Percentiles rank a stretch among this genome's conserved stretches.
These are phyloP conservation scores for Stomorhina lunata DNA, from an alignment of 2,888 invertebrate genomes.

Conservation along the genomic window DNA sequence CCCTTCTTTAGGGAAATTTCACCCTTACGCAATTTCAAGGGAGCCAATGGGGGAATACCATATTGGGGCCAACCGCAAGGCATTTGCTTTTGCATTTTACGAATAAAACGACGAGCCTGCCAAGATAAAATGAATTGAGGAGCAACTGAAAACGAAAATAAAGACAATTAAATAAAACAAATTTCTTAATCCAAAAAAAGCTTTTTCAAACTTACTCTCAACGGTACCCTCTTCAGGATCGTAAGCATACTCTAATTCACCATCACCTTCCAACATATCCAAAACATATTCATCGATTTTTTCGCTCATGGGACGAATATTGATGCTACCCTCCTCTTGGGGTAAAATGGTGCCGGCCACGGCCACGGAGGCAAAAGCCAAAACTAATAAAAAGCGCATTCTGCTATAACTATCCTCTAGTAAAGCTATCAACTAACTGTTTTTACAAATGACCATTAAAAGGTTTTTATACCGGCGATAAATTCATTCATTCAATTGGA, in stretches of 20 bases:
- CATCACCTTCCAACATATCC: constrained; percentile 66
- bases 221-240: constrained; percentile 68
- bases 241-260: constrained; percentile 70
- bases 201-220: constrained; percentile 69
- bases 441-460: not conserved
- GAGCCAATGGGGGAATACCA: constrained; percentile 75
- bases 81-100: constrained; percentile 74
- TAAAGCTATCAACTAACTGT: constrained; percentile 61
- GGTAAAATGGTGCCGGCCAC: constrained; percentile 68
- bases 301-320: not conserved
- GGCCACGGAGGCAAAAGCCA: constrained; percentile 71
- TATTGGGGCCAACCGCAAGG: constrained; percentile 73
- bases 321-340: not conserved
- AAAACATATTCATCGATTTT: constrained; percentile 27
- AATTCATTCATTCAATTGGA: not conserved
- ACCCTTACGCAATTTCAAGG: constrained; percentile 69
- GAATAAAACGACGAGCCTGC: constrained; percentile 73
- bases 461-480: constrained; percentile 70
- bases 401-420: constrained; percentile 26
- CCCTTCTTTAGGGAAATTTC: constrained; percentile 69
- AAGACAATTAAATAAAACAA: not conserved
- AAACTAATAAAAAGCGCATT: constrained; percentile 74
- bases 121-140: constrained; percentile 74
- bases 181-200: too few species aligned
- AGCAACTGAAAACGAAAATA: constrained; percentile 63